Conservation (phyloP, 2,888 invertebrate genomes). For the Drosophila nr. perissopoda region DNA sequence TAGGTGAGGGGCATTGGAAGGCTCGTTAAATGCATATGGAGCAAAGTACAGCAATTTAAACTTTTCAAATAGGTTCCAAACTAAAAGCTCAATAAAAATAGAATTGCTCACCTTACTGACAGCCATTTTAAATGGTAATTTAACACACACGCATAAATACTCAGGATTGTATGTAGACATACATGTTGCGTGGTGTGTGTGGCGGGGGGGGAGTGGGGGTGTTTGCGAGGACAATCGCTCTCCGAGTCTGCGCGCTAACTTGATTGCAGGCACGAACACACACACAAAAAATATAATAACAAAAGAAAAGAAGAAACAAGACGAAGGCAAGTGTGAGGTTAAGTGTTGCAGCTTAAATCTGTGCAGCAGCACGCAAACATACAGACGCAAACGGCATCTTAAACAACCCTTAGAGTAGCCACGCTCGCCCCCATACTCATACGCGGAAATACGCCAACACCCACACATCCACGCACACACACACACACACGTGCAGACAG, state of each 20-base stretch:
- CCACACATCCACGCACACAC: slow-evolving; percentile 9
- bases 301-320: slow-evolving; percentile 42
- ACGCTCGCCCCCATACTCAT: slow-evolving; percentile 16
- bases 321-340: slow-evolving; percentile 77
- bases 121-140: slow-evolving; percentile 83
- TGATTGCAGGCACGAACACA: slow-evolving; percentile 22
- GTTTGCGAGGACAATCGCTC: slow-evolving; percentile 52
- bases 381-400: slow-evolving; percentile 25
- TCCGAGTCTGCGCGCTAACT: slow-evolving; percentile 74
- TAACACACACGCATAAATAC: slow-evolving; percentile 47
- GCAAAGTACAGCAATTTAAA: slow-evolving; percentile 76
- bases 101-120: slow-evolving; percentile 76
- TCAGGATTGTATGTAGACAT: slow-evolving; percentile 6
- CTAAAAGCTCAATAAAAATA: slow-evolving; percentile 80
- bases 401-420: slow-evolving; percentile 59
- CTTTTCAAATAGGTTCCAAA: slow-evolving; percentile 75
- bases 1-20: background rate
- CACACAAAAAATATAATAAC: slow-evolving; percentile 5
- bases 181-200: background rate
- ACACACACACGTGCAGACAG: slow-evolving; percentile 21
- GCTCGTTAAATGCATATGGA: slow-evolving; percentile 36
- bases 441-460: slow-evolving; percentile 16
- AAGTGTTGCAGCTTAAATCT: slow-evolving; percentile 80
- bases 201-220: background rate
- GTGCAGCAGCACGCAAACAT: slow-evolving; percentile 36